These are phyloP conservation scores for Arctopsyche grandis DNA, from an alignment of 1,140 invertebrate genomes.

Conservation along the genomic window DNA sequence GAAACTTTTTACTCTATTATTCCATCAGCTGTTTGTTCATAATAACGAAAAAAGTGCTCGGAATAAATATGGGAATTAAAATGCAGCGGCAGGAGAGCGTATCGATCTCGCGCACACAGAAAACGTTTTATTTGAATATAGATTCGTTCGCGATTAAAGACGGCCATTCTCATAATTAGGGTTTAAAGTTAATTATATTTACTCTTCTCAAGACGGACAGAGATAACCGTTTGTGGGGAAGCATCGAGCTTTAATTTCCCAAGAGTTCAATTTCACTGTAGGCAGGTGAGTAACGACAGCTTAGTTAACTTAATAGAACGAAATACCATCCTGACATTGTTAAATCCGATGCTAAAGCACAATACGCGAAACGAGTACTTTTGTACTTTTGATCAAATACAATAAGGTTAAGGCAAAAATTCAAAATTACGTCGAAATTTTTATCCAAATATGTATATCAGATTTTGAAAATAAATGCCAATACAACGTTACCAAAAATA, in stretches of 20 bases:
- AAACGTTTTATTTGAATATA: conserved; percentile 18
- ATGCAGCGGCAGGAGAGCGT: no score
- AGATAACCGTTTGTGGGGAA: conserved; percentile 36
- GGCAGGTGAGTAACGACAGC: conserved; percentile 43
- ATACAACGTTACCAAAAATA: not conserved
- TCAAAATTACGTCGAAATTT: no score
- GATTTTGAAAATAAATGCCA: no score
- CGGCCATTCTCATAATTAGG: conserved; percentile 23
- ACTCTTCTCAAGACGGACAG: conserved; percentile 37
- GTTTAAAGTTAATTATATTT: conserved; percentile 43
- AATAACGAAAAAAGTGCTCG: not conserved
- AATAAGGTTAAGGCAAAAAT: not conserved
- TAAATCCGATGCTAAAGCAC: conserved; percentile 10
- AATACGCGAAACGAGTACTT: no score
- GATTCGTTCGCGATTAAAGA: no score
- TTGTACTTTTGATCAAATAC: not conserved
- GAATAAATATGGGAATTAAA: not conserved
- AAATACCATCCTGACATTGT: conserved; percentile 37
- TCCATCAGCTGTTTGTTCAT: no score
- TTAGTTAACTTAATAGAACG: conserved; percentile 36
- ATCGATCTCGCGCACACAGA: not conserved
- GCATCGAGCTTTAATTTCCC: conserved; percentile 41
- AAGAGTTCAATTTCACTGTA: conserved; percentile 41
- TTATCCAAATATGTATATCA: not conserved
- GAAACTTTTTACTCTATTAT: no score